Base-by-base conservation (phyloP, 2,888 invertebrate genomes). In the Fragum fragum region DNA sequence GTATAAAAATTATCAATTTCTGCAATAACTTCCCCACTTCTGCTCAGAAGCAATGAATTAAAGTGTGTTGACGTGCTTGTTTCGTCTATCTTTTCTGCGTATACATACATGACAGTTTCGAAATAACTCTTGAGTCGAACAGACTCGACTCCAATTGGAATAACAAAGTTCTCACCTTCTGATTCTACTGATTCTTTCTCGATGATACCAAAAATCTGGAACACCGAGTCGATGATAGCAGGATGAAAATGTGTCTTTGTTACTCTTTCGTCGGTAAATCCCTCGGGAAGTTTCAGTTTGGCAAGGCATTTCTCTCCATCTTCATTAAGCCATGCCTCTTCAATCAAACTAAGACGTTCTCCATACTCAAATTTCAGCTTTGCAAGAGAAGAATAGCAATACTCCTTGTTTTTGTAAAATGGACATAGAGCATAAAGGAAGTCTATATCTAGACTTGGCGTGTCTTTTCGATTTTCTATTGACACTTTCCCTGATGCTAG, bases 21-120 rank as follows among this genome's bases (percentile, higher is more conserved):
- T 36, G 36, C 55, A 16, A 72, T 55, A 9, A 72, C 72, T 21
- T 28, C 28, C 5, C 72, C 72, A 28, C 11, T 14, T 72, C 23
- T n/a, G 7, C 57, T 29, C 18, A 72, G 7, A 1, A 72, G 14
- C 23, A 72, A 3, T 21, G 72, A 55, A 39, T 72, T 72, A n/a
- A 57, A 57, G 14, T 21, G 3, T 21, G 79, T 79, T n/a, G 77
- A 83, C 73, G 16, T 74, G 29, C 28, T 55, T 75, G 68, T 88
- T 83, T 69, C 75, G 81, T 52, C 79, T 23, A 73, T 77, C 74
- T 72, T 72, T 80, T 85, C 28, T 74, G 85, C 79, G 69, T 87
- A 84, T 39, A 81, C 83, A 66, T 76, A 80, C 90, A 90, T 90
- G 11, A 83, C 68, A 3, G 79, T 71, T 29, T 87, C 81, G 9